Conservation (phyloP, 2,888 invertebrate species). For the Sycophila texana region DNA sequence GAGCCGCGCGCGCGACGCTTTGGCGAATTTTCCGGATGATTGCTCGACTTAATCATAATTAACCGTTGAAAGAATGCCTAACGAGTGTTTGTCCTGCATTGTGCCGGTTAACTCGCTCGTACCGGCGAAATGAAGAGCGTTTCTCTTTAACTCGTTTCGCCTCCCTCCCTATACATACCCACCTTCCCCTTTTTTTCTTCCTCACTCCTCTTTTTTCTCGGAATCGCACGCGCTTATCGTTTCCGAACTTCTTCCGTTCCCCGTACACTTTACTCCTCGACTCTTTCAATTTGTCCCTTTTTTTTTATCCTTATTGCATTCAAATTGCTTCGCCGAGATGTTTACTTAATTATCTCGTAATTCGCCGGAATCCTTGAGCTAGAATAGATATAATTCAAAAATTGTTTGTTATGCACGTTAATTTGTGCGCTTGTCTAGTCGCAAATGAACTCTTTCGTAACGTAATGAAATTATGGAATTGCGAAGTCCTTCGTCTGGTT, state of each 20-base stretch:
- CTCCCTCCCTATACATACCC: neutral
- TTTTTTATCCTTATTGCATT: neutral
- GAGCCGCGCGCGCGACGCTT: conserved; percentile 43
- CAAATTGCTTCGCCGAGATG: neutral
- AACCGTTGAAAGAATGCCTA: conserved; percentile 43
- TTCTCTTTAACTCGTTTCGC: conserved; percentile 23
- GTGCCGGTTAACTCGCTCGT: conserved; percentile 25
- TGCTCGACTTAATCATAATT: conserved; percentile 56
- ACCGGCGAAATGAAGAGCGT: conserved; percentile 24
- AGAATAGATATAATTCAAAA: conserved; percentile 7
- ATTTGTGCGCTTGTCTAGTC: conserved; percentile 17
- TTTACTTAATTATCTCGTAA: conserved; percentile 1
- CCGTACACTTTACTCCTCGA: neutral
- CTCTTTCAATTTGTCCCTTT: neutral
- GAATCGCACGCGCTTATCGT: neutral
- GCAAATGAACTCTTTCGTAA: conserved; percentile 32
- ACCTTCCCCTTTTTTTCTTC: neutral
- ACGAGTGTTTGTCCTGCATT: conserved; percentile 26
- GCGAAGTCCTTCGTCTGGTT: conserved; percentile 17
- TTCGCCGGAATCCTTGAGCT: conserved; percentile 8
- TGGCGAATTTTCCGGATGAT: conserved; percentile 59
- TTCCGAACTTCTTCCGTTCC: neutral
- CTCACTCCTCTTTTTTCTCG: neutral
- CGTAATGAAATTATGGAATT: conserved; percentile 37
- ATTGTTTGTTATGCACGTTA: conserved; percentile 16